A percentile compares a stretch with the other conserved stretches of the same genome.
These are phyloP conservation scores for Myotis findleyi DNA, from an alignment of 2,797 vertebrate genomes.

Conservation along the genomic window DNA sequence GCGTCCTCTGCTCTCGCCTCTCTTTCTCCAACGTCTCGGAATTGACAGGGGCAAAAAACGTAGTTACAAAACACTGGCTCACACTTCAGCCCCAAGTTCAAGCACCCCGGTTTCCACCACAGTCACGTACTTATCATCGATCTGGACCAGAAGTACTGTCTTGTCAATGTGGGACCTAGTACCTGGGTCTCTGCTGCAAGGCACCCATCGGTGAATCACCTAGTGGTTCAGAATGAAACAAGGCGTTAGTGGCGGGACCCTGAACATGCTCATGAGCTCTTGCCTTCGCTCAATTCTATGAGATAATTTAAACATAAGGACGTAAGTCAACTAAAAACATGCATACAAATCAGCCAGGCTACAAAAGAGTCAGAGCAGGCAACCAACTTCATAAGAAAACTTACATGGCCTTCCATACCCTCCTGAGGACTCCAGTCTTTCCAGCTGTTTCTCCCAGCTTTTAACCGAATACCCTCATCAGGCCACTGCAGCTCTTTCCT, in stretches of 20 bases:
- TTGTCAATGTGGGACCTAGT: slow-evolving; percentile 98
- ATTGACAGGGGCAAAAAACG: slow-evolving; percentile 77
- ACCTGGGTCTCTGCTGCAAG: slow-evolving; percentile 98
- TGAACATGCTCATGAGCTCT: neutral
- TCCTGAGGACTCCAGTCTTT: slow-evolving; percentile 99
- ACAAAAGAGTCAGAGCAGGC: neutral
- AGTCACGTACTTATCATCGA: slow-evolving; percentile 98
- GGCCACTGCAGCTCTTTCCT: slow-evolving; percentile 99
- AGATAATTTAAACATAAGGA: neutral
- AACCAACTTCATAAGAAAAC: slow-evolving; percentile 76
- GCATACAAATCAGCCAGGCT: neutral
- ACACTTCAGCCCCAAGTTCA: slow-evolving; percentile 99
- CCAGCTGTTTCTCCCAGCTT: slow-evolving; percentile 97
- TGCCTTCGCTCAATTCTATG: neutral
- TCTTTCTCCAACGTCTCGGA: slow-evolving; percentile 75
- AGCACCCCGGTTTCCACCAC: slow-evolving; percentile 97
- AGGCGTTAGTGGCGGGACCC: slow-evolving; percentile 4
- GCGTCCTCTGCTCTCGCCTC: slow-evolving; percentile 81
- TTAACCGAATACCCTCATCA: slow-evolving; percentile 95
- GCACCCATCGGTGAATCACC: slow-evolving; percentile 99
- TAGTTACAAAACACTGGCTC: slow-evolving; percentile 84
- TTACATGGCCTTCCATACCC: slow-evolving; percentile 99
- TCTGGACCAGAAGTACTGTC: slow-evolving; percentile 99
- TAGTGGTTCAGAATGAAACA: slow-evolving; percentile 77
- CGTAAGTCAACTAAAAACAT: neutral